Percentiles rank a stretch among this genome's conserved stretches.
phyloP scores from a whole-genome alignment of 2,888 invertebrate genomes.

The Pimpla rufipes region DNA sequence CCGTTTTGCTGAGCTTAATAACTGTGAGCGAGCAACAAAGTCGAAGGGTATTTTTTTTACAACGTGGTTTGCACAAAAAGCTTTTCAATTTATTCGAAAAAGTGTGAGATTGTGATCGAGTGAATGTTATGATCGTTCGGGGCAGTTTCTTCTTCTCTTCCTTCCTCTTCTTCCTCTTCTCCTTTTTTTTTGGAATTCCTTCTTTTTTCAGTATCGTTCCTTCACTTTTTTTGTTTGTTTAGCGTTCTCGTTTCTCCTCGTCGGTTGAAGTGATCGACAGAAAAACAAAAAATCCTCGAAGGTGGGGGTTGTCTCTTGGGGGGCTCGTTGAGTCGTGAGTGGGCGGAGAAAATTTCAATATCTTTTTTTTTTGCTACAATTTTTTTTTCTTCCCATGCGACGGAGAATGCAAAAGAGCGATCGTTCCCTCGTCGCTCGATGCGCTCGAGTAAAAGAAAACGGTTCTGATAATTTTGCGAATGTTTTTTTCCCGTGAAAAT shows the following conservation, averaged over 20 bases:
- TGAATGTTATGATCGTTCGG: slow-evolving; percentile 59
- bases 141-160: slow-evolving; percentile 40
- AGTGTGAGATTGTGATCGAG: slow-evolving; percentile 71
- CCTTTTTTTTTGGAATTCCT: slow-evolving; percentile 37
- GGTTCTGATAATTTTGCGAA: slow-evolving; percentile 63
- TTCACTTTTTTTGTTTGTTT: slow-evolving; percentile 38
- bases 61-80: slow-evolving; percentile 48
- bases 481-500: slow-evolving; percentile 66
- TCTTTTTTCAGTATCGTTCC: slow-evolving; percentile 38
- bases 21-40: slow-evolving; percentile 77
- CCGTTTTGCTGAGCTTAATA: slow-evolving; percentile 71
- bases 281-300: slow-evolving; percentile 76
- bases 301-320: slow-evolving; percentile 73
- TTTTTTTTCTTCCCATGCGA: slow-evolving; percentile 54
- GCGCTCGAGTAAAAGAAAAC: slow-evolving; percentile 51
- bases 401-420: slow-evolving; percentile 75
- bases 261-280: slow-evolving; percentile 64
- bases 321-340: slow-evolving; percentile 69
- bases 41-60: slow-evolving; percentile 71
- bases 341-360: slow-evolving; percentile 51
- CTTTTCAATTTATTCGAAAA: slow-evolving; percentile 69
- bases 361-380: slow-evolving; percentile 3
- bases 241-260: slow-evolving; percentile 25
- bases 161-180: not conserved
- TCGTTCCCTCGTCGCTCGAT: slow-evolving; percentile 66